Conservation (phyloP, 2,113 vertebrate genomes). For the Geothlypis trichas region DNA sequence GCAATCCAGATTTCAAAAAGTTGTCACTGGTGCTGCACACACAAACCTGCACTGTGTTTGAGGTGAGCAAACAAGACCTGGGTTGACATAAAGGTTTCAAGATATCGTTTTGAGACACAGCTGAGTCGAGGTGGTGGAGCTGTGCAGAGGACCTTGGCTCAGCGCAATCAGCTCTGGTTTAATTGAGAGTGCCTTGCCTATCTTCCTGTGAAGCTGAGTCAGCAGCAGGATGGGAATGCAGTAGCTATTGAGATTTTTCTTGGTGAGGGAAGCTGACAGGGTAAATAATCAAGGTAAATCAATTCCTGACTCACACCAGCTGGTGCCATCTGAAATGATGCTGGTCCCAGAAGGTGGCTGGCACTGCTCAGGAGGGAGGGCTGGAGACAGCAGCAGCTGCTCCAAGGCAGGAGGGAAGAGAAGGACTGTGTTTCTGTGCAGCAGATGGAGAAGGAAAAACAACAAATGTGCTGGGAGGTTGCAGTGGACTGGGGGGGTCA, state of each 20-base stretch:
- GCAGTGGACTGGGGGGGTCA: rapidly evolving
- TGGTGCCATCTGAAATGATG: neutral
- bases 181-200: neutral
- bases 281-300: neutral
- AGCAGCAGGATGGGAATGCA: neutral
- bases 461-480: neutral
- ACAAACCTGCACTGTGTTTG: neutral
- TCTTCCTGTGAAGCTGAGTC: neutral
- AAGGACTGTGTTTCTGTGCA: neutral
- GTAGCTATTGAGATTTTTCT: neutral
- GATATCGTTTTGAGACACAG: neutral
- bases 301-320: neutral
- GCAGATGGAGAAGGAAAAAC: neutral
- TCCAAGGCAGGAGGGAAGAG: neutral
- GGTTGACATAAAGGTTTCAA: neutral
- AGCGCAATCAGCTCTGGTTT: neutral
- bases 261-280: neutral
- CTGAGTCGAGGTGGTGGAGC: neutral
- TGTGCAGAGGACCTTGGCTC: neutral
- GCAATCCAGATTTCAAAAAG: neutral
- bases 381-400: neutral
- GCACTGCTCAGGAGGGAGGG: neutral
- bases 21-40: neutral
- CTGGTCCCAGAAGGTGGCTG: neutral
- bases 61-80: neutral